These are phyloP conservation scores for Drosophila persimilis DNA, from an alignment of 1,140 invertebrate species.

Conservation along the genomic window DNA sequence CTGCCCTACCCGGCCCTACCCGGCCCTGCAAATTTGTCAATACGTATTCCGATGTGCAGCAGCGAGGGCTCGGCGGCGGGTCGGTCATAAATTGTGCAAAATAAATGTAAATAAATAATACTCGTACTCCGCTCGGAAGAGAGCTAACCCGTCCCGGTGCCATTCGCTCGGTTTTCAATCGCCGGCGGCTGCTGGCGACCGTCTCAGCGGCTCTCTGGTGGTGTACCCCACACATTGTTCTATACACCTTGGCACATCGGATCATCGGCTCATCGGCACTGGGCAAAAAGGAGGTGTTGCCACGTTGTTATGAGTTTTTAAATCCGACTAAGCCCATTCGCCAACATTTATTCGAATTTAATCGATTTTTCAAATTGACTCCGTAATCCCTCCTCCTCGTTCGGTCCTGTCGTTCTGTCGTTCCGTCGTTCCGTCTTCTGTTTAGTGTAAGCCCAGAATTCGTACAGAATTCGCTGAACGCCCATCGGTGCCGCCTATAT, in stretches of 20 bases:
- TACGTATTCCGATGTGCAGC: slow-evolving; percentile 28
- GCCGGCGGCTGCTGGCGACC: slow-evolving; percentile 50
- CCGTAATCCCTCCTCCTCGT: slow-evolving; percentile 15
- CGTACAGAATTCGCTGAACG: slow-evolving; percentile 67
- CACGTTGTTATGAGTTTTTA: slow-evolving; percentile 80
- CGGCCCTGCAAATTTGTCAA: slow-evolving; percentile 68
- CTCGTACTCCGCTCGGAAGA: slow-evolving; percentile 10
- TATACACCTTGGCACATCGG: slow-evolving; percentile 48
- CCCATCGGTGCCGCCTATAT: slow-evolving; percentile 66
- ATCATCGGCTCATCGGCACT: not conserved
- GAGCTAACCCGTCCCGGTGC: too few relatives aligned
- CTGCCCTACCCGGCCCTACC: too few relatives aligned
- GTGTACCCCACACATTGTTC: slow-evolving; percentile 71
- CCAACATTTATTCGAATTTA: slow-evolving; percentile 81
- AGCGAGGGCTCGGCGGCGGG: slow-evolving; percentile 25
- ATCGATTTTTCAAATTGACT: slow-evolving; percentile 80
- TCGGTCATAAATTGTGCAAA: slow-evolving; percentile 73
- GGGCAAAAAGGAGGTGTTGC: slow-evolving; percentile 71
- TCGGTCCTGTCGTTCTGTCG: not conserved
- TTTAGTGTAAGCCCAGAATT: slow-evolving; percentile 50
- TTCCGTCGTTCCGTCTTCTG: not conserved
- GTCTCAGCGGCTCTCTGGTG: slow-evolving; percentile 3
- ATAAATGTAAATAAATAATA: slow-evolving; percentile 81
- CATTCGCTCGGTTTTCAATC: slow-evolving; percentile 27
- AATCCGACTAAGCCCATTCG: slow-evolving; percentile 69